Base-by-base conservation (phyloP, 1,140 invertebrate species). In the Panulirus ornatus region DNA sequence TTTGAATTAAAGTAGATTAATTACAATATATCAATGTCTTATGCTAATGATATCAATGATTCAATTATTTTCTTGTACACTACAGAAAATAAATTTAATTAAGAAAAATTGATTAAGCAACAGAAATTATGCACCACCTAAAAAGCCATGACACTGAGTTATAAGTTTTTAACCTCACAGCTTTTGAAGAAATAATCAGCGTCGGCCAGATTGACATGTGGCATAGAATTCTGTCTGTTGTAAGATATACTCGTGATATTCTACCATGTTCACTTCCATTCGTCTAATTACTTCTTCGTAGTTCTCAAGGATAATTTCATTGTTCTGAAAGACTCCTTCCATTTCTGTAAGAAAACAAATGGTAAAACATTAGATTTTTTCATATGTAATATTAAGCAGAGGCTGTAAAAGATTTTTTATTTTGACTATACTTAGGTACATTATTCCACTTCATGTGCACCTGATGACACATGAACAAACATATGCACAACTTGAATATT, bases 191-290 rank as follows among this genome's bases (percentile, higher is more conserved):
- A 66, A 66, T 30, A 66, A n/a, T 85, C 66, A 85, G 42, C 83
- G 83, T 9, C 58, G 8, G 22, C 66, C 70, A 14, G 83, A 85
- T 40, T 85, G 66, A 34, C 83, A 85, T 40, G 70, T 66, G n/a
- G 83, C 83, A 85, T 85, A 85, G 27, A 73, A 85, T 51, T 85
- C 83, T 19, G 83, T 85, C 70, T 51, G 73, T 40, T 73, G 1
- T 14, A 75, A 51, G 30, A 85, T 85, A 30, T 73, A 73, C 30
- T 71, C 83, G n/a, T 85, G 66, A 73, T 85, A 85, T 40, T 85
- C 83, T 42, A 73, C 47, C 83, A 85, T 85, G 70, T 63, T 47
- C 9, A 47, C 19, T 42, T 85, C 83, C 83, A 85, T 85, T 36
- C 22, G 42, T 14, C 66, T 66, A 27, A 85, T 85, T 47, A 70